Evolutionary conservation across 2,113 vertebrate species (phyloP), one percentile per base, ranked within the genome.

Genomic region (Anthoscopus minutus): DNA sequence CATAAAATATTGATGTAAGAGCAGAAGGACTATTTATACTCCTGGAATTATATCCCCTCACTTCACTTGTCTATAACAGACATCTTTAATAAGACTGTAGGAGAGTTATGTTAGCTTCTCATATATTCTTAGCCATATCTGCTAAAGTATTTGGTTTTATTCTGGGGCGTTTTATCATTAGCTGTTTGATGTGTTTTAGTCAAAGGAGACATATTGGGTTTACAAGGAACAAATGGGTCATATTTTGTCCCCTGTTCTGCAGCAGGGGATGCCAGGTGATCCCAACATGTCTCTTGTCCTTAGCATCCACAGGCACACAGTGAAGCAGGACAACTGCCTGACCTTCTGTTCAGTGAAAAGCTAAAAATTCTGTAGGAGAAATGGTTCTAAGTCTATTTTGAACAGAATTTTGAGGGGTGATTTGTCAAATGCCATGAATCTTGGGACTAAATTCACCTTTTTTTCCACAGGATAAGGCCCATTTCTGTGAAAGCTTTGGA

Each of bases 1-100:
- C 82, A 95, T 97, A 82, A 96, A 95, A 96, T 96, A 97, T 96
- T 96, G 74, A 97, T 96, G 77, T 28, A 28, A 80, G 93, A 96
- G 80, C 71, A 93, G 94, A 96, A 83, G 70, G 94, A 89, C 96
- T 96, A 95, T 95, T 94, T 96, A 90, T 92, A 94, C 57, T 87
- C 91, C 37, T 70, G 89, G 92, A 94, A 93, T 94, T 91, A 92
- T 67, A 83, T n/a, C 81, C 73, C 25, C 33, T 91, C 35, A 10
- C 92, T 94, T 58, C 42, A 69, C 64, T 83, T 92, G 66, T 77
- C 89, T 61, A 5, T 87, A 92, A 70, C 60, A 71, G 96, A 45
- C 80, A 94, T 56, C 48, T 86, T 93, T 35, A 94, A 51, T 94
- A 62, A 86, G 93, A 62, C 56, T 92, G 93, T 58, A 65, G 42